Percentiles rank a stretch among this genome's conserved stretches.
These are phyloP conservation scores for Tokudaia tokunoshimensis DNA, from an alignment of 2,797 vertebrate genomes.

Conservation along the genomic window DNA sequence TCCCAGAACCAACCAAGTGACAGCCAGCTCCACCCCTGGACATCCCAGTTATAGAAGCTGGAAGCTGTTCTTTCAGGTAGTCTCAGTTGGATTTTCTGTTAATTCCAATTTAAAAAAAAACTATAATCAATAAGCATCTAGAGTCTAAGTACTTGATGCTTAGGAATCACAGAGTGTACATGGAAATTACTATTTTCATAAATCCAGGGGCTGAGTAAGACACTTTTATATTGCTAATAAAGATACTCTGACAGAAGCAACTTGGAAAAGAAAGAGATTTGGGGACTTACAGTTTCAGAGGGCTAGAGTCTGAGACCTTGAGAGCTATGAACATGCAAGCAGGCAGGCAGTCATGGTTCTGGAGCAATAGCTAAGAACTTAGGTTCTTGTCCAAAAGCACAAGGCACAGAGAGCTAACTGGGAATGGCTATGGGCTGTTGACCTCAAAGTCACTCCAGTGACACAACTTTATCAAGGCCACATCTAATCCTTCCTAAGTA, in stretches of 20 bases:
- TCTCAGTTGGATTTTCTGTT: slow-evolving; percentile 18
- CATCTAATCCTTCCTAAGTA: not conserved
- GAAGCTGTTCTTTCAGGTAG: not conserved
- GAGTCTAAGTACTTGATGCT: not conserved
- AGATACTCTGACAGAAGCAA: not conserved
- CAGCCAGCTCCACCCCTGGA: not conserved
- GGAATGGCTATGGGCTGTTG: not conserved
- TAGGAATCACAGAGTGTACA: not conserved
- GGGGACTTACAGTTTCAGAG: not conserved
- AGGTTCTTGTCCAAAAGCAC: too few species aligned
- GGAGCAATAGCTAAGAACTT: too few species aligned
- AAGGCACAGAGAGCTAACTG: not conserved
- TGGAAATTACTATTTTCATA: not conserved
- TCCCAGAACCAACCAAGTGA: not conserved
- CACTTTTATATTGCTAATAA: not conserved
- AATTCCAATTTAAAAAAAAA: slow-evolving; percentile 20
- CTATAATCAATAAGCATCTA: not conserved
- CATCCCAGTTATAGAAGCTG: not conserved
- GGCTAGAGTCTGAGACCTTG: not conserved
- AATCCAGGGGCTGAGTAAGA: not conserved
- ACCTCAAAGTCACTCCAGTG: not conserved
- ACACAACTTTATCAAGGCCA: not conserved
- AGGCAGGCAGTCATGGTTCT: not conserved
- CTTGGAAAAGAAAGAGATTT: not conserved
- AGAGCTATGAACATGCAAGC: not conserved